phyloP scores from a whole-genome alignment of 2,797 vertebrate genomes.

The Coluber constrictor region DNA sequence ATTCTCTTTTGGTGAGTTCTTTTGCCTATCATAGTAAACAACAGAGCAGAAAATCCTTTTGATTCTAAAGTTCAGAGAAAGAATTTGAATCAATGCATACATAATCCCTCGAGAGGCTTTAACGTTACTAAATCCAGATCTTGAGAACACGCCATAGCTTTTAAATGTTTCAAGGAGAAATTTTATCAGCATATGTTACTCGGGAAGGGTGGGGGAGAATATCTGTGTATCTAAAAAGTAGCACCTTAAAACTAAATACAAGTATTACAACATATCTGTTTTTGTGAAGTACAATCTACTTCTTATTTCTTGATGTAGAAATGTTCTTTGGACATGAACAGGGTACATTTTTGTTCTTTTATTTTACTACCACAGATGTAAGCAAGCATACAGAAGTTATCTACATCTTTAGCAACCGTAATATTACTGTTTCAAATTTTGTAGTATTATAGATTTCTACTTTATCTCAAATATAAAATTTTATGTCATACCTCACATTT shows the following conservation, averaged over 20 bases:
- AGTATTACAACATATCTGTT: not conserved
- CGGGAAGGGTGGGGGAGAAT: not conserved
- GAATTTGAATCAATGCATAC: not conserved
- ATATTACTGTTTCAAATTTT: not conserved
- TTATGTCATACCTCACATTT: not conserved
- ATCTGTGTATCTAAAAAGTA: not conserved
- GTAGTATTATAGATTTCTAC: not conserved
- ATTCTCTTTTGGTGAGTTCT: not conserved
- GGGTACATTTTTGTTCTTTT: not conserved
- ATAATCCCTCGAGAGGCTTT: not conserved
- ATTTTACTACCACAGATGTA: not conserved
- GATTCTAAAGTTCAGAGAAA: conserved; percentile 13
- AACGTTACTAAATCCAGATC: not conserved
- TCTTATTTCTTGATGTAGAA: not conserved
- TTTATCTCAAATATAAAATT: not conserved
- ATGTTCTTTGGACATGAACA: not conserved
- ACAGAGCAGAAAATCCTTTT: not conserved
- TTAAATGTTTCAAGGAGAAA: not conserved
- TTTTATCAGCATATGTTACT: not conserved
- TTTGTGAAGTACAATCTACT: not conserved
- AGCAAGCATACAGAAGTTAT: not conserved
- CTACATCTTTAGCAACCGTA: not conserved
- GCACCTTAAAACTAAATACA: not conserved
- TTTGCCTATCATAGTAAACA: not conserved
- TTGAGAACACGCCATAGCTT: not conserved